Evolutionary conservation across 1,140 invertebrate species (phyloP).

Genomic region (Calliphora vicina): DNA sequence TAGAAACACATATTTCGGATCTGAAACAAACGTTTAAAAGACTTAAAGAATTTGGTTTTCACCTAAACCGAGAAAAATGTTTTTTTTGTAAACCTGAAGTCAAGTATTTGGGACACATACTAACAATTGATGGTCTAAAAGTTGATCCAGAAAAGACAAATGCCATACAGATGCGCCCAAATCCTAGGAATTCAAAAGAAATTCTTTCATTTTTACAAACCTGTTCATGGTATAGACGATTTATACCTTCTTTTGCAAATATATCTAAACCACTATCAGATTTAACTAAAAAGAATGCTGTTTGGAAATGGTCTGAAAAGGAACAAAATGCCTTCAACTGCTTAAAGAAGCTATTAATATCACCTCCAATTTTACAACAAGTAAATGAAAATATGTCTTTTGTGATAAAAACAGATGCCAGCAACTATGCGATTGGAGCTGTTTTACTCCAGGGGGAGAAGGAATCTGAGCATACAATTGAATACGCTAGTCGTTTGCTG

Average conservation of each 20-base stretch:
- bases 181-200: slow-evolving; percentile 42
- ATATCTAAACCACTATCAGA: slow-evolving; percentile 57
- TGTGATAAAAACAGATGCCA: slow-evolving; percentile 48
- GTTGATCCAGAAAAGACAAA: slow-evolving; percentile 22
- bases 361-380: slow-evolving; percentile 45
- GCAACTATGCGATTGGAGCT: slow-evolving; percentile 49
- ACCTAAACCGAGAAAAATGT: slow-evolving; percentile 26
- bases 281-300: slow-evolving; percentile 52
- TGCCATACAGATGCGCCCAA: not conserved
- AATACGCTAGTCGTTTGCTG: slow-evolving; percentile 62
- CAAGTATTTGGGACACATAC: slow-evolving; percentile 26
- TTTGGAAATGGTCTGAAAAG: slow-evolving; percentile 47
- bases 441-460: slow-evolving; percentile 46
- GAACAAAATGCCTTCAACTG: slow-evolving; percentile 45
- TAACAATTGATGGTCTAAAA: slow-evolving; percentile 12
- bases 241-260: slow-evolving; percentile 56
- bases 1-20: slow-evolving; percentile 40
- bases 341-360: slow-evolving; percentile 43
- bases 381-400: slow-evolving; percentile 41
- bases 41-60: slow-evolving; percentile 19
- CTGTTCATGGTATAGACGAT: slow-evolving; percentile 59
- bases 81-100: slow-evolving; percentile 17
- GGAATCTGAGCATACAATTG: slow-evolving; percentile 44
- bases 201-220: slow-evolving; percentile 51
- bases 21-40: slow-evolving; percentile 38